Evolutionary conservation across 1,140 invertebrate genomes (phyloP), one percentile per base, ranked within the genome.

Genomic region (Geopemphigus sp.): DNA sequence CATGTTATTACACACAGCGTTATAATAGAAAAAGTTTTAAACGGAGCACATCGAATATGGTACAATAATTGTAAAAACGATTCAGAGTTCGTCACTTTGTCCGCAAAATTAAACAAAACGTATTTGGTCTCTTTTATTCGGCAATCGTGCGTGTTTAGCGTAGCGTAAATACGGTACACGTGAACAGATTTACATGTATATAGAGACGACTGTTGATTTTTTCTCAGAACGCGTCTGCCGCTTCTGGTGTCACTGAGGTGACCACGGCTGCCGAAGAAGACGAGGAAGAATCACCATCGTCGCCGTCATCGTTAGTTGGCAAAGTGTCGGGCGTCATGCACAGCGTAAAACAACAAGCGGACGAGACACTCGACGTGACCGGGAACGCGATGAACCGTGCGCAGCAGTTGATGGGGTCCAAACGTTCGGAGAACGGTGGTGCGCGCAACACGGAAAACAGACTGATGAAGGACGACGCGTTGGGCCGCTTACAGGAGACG

Each of bases 401-500:
- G 0, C 6, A 15, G 6, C 39, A 45, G 1, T 17, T 68, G 47
- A 24, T n/a, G 32, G n/a, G 17, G n/a, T 32, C 3, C 11, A 56
- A 1, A 50, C 1, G 26, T 3, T 29, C 15, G 32, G n/a, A 64
- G 19, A 17, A 2, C 47, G 66, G 47, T 11, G 32, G 63, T 11
- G 5, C 6, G 22, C 64, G 22, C 3, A 5, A 39, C 5, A 32
- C 70, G 0, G 70, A 73, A 19, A 73, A 73, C 19, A 56, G 50
- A n/a, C 53, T 76, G 14, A 12, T 45, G 1, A 32, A 57, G 6
- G 57, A 24, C 1, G 10, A 26, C 54, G 56, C 22, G 11, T 5
- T 76, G 39, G 39, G 59, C 11, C 56, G 74, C 10, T 15, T 78
- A 22, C 50, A 78, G 24, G 22, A 29, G n/a, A 61, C 74, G 15